Base-by-base conservation (phyloP, 2,797 vertebrate species). In the Scarus forsteni region DNA sequence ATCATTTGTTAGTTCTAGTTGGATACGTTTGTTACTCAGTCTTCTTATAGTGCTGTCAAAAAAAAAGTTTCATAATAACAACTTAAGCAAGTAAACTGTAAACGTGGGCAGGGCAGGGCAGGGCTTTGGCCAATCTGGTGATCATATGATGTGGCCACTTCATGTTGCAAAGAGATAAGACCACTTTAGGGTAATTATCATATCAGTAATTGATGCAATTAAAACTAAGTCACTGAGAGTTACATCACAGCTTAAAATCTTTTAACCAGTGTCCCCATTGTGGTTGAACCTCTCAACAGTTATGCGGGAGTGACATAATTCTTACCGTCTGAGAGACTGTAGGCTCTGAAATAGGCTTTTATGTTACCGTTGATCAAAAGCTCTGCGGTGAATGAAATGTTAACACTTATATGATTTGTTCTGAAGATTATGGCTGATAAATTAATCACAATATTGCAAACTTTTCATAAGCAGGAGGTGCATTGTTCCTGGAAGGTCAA, bases 111-210 rank as follows among this genome's bases (percentile, higher is more conserved):
- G 38, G 1, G 13, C 43, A 36, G 38, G 1, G 7, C 12, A 63
- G 39, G 39, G 27, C 3, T 18, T 16, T 64, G 50, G 38, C 62
- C 39, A 27, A 15, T 57, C 54, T 73, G 38, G 40, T 62, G 57
- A 27, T 50, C 61, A 67, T 53, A 66, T 54, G n/a, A n/a, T n/a
- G 34, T 60, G 11, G 16, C 45, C 34, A 67, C 43, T 19, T 34
- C 40, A 8, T 64, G 60, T 59, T 42, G 4, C 45, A 63, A 46
- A 57, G 46, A 75, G 45, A 55, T 69, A 18, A 51, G 51, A 49
- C n/a, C 39, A 38, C 52, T 81, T 71, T 72, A 72, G 18, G 48
- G 6, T 76, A 57, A 70, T 75, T 51, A 52, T 66, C 11, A 66
- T 16, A 49, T 51, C 68, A 49, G 16, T 43, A 55, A 64, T 40